phyloP scores from a whole-genome alignment of 2,797 vertebrate species.

The Tapirus indicus region DNA sequence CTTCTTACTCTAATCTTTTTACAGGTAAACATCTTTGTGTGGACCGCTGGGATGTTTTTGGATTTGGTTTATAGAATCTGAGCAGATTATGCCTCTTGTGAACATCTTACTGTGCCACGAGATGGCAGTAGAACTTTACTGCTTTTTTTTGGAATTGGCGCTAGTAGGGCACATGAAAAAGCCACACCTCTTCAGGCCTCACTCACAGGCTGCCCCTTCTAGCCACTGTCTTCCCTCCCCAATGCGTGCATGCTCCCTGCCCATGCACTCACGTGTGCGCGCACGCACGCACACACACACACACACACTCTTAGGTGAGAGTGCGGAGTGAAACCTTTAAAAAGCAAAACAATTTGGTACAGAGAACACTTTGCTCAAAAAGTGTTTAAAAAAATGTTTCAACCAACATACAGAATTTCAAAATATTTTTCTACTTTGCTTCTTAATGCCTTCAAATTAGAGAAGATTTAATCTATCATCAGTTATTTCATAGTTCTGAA shows the following conservation, averaged over 20 bases:
- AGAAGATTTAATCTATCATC: neutral
- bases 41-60: neutral
- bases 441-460: slow-evolving; percentile 29
- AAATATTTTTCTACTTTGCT: slow-evolving; percentile 2
- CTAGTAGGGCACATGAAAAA: neutral
- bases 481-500: slow-evolving; percentile 22
- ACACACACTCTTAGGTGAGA: neutral
- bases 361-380: neutral
- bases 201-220: neutral
- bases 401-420: slow-evolving; percentile 23
- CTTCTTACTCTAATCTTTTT: slow-evolving; percentile 57
- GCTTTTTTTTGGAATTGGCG: neutral
- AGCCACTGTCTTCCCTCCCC: neutral
- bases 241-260: too few species aligned
- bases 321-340: neutral
- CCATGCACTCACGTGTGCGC: too few species aligned
- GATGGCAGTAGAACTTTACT: slow-evolving; percentile 60
- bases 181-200: neutral
- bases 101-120: neutral
- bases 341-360: neutral
- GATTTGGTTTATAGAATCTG: neutral
- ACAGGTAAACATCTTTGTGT: neutral
- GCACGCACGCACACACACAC: accelerated
- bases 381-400: neutral
- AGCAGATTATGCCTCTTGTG: neutral